Evolutionary conservation across 2,113 vertebrate species (phyloP).

Genomic region (Puffinus mauretanicus): DNA sequence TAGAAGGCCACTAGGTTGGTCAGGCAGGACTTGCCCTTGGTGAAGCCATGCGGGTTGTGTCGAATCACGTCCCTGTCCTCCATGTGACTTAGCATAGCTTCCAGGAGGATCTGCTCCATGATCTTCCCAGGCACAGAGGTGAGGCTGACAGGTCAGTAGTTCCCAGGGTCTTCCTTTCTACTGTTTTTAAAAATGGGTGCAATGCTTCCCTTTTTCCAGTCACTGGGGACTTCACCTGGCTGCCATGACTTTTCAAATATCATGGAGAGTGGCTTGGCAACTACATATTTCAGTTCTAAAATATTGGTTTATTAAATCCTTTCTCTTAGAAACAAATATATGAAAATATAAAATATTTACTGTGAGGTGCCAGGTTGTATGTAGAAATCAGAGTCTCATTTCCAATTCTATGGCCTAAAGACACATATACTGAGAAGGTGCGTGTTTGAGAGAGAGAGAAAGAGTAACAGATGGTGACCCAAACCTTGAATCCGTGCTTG

Average conservation of each 20-base stretch:
- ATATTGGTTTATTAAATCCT: not conserved
- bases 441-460: not conserved
- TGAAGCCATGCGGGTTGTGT: not conserved
- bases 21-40: not conserved
- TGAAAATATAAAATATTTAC: not conserved
- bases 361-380: not conserved
- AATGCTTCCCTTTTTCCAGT: not conserved
- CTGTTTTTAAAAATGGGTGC: not conserved
- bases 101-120: no score
- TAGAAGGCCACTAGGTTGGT: not conserved
- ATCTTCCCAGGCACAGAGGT: no score
- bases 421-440: not conserved
- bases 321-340: not conserved
- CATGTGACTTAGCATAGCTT: not conserved
- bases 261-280: not conserved
- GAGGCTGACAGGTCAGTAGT: not conserved
- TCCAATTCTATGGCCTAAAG: not conserved
- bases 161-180: not conserved
- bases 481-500: not conserved
- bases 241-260: not conserved
- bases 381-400: not conserved
- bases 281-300: not conserved
- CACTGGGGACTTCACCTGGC: not conserved
- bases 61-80: not conserved
- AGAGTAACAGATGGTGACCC: not conserved